Percentiles rank a stretch among this genome's conserved stretches.
Evolutionary conservation across 1,140 invertebrate species (phyloP).

Genomic region (Cheumatopsyche charites): DNA sequence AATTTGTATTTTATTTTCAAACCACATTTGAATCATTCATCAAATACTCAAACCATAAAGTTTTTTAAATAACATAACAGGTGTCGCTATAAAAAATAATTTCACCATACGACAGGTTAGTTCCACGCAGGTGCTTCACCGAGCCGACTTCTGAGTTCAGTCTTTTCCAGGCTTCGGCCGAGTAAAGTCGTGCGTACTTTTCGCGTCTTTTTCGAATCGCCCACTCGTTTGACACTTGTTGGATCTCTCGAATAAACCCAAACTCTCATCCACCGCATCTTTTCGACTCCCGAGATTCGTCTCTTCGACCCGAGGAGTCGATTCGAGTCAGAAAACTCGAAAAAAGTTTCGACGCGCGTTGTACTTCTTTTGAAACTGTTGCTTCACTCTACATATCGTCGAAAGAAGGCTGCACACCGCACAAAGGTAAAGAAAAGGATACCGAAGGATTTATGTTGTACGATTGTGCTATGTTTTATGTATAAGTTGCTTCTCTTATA

Average conservation of each 20-base stretch:
- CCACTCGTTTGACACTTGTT: conserved; percentile 15
- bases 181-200: neutral
- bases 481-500: neutral
- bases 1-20: too few relatives aligned
- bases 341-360: neutral
- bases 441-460: neutral
- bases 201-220: neutral
- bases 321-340: neutral
- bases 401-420: too few relatives aligned
- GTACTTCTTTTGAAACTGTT: too few relatives aligned
- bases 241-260: neutral
- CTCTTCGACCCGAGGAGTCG: too few relatives aligned
- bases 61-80: neutral
- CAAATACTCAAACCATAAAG: neutral
- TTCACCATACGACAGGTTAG: neutral
- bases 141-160: conserved; percentile 17
- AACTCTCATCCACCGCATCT: neutral
- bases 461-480: too few relatives aligned
- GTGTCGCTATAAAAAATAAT: neutral
- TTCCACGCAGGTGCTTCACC: conserved; percentile 5
- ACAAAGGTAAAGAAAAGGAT: too few relatives aligned
- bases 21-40: neutral
- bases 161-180: neutral
- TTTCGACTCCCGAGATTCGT: too few relatives aligned
- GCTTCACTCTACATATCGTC: too few relatives aligned